Evolutionary conservation across 2,888 invertebrate genomes (phyloP), one percentile per base, ranked within the genome.

Genomic region (Leptinotarsa haldemani): DNA sequence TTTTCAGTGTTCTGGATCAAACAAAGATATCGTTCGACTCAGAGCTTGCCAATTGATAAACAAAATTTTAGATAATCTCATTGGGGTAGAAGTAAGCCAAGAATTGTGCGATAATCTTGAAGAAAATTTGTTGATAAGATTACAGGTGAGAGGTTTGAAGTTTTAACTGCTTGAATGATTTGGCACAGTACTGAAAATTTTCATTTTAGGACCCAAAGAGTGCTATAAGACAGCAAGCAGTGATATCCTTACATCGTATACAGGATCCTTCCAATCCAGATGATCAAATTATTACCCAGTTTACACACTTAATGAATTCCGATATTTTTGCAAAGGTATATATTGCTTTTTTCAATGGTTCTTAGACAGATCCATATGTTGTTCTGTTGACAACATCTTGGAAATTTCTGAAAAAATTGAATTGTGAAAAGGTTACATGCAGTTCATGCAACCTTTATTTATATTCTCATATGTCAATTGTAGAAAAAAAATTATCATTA

Each of bases 31-130:
- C 30, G 89, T 95, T 20, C 89, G 96, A 40, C 94, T 92, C 86
- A 90, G 95, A 65, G 90, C 94, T 0, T 96, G 95, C 83, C 93
- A 94, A 85, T 90, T 95, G 82, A 89, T 96, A 50, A 94, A 94
- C 76, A 92, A 92, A 82, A 90, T 96, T 64, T 88, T 97, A 5
- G 90, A 91, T 69, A 92, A 93, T 22, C 90, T 96, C 75, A 94
- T 94, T 1, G 92, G 93, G 25, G 92, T 69, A 20, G 80, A 94
- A 2, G 88, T 96, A 1, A 95, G 94, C 82, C 95, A 94, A 86
- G 90, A 90, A 30, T 88, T 95, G 4, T 96, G 93, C 84, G 93
- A 94, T 76, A 90, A 90, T 80, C 91, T 96, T 52, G 90, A 93
- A 71, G 88, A 90, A 30, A 91, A 92, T 68, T 94, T 96, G 92